Evolutionary conservation across 2,797 vertebrate genomes (phyloP).

Genomic region (Peromyscus nudipes): DNA sequence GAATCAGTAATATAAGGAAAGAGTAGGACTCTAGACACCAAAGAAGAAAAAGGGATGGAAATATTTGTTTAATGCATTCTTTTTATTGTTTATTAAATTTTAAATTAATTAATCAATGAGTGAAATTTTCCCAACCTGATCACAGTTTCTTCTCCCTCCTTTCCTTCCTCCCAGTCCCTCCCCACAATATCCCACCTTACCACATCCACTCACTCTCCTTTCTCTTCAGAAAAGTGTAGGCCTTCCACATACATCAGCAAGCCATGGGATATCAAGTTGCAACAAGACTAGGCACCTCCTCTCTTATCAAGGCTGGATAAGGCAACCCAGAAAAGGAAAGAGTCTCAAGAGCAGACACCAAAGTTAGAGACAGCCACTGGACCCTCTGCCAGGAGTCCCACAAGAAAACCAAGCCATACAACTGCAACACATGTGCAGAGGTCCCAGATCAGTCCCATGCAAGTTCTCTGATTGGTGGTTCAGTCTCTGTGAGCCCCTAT

Average conservation of each 20-base stretch:
- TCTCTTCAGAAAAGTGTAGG: background rate
- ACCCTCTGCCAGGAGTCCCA: background rate
- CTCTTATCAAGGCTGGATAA: background rate
- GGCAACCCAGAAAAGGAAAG: background rate
- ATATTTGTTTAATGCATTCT: background rate
- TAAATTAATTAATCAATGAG: background rate
- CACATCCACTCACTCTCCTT: background rate
- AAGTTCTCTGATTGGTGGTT: background rate
- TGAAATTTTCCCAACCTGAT: background rate
- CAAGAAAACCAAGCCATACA: background rate
- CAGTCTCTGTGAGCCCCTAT: background rate
- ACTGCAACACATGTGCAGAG: background rate
- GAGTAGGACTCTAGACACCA: background rate
- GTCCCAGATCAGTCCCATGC: background rate
- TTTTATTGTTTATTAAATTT: background rate
- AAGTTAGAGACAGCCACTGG: background rate
- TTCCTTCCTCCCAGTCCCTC: background rate
- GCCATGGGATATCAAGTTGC: background rate
- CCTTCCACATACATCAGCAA: background rate
- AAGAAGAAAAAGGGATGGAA: background rate
- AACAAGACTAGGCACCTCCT: background rate
- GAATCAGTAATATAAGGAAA: background rate
- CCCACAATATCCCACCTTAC: too few relatives aligned
- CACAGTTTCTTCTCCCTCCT: background rate
- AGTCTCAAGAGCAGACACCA: background rate